Base-by-base conservation (phyloP, 1,140 invertebrate species). In the Drosophila ambigua region DNA sequence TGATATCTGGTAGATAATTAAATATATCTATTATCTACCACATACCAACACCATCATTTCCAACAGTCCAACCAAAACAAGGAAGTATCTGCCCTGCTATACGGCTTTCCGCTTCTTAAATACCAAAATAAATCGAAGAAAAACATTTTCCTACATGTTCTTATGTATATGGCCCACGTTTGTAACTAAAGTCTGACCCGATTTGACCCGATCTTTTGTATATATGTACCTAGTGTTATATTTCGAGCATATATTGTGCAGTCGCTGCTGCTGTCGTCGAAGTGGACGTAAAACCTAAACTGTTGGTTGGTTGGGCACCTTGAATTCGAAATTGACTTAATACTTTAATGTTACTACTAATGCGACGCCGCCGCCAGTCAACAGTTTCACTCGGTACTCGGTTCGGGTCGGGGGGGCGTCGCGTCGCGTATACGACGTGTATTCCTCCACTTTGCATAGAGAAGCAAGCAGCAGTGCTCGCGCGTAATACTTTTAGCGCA, bases 241-340 rank as follows among this genome's bases (percentile, higher is more conserved):
- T 39, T 39, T 39, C 35, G 35, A 39, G 35, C 35, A 39, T 39
- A 24, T 4, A 11, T 46, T 44, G 8, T 45, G 35, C 9, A 64
- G 24, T 41, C 39, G 15, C 49, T 65, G 28, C 0, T 2, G 23
- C 23, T 4, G 20, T 43, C 8, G 9, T 24, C 41, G 28, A 45
- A 51, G 39, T 62, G 49, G 31, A 59, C n/a, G 31, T 54, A 60
- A 39, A 39, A 39, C 35, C 35, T 13, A 4, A 39, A 28, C 11
- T 53, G 31, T 0, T 24, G 23, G 3, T 52, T 52, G 13, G 26
- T 13, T 39, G 35, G 35, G 72, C 60, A 77, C 72, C 80, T 76
- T 80, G 72, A 69, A 84, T 77, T 72, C 13, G 28, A 35, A 63
- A 53, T 63, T 61, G 62, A 63, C 58, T 77, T 81, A 55, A 74